Evolutionary conservation across 2,888 invertebrate species (phyloP), one percentile per base, ranked within the genome.

Genomic region (Sphaerophoria taeniata): DNA sequence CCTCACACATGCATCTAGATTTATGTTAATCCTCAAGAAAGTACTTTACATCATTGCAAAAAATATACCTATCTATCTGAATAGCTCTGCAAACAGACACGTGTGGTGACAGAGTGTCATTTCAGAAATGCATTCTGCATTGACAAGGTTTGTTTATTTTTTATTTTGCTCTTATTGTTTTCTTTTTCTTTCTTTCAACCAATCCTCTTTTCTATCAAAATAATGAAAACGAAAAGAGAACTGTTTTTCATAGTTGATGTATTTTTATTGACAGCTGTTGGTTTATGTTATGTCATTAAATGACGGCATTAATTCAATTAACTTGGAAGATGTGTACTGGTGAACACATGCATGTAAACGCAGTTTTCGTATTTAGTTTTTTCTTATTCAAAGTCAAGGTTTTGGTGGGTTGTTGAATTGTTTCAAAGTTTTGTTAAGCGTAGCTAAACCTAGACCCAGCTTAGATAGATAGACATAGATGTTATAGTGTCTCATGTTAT

Each of bases 21-120:
- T n/a, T n/a, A 65, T 65, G 65, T 3, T 49, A 49, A 65, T 65
- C 16, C 49, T 31, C 49, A 11, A 14, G 49, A 34, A 49, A 49
- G 34, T 49, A 12, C 11, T 11, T 49, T 43, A 60, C 24, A 39
- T 58, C 16, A 14, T 45, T 24, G 34, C 12, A 45, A 33, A 11
- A 45, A 58, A 39, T 2, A 58, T 7, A 24, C 11, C 9, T 58
- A 63, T 34, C 65, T 49, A 65, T 65, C 12, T 65, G 65, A 65
- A 65, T 65, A 16, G 49, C 9, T 34, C 6, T 65, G 49, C 36
- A 49, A 65, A 49, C 65, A 60, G 31, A 58, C 36, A 49, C 65
- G 65, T 49, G 65, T 34, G 16, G 65, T 36, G 65, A 34, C 65
- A 49, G 49, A 49, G 47, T 65, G 36, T 14, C 34, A 65, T 33